These are phyloP conservation scores for Mactromeris polynyma DNA, from an alignment of 2,888 invertebrate species.

Conservation along the genomic window DNA sequence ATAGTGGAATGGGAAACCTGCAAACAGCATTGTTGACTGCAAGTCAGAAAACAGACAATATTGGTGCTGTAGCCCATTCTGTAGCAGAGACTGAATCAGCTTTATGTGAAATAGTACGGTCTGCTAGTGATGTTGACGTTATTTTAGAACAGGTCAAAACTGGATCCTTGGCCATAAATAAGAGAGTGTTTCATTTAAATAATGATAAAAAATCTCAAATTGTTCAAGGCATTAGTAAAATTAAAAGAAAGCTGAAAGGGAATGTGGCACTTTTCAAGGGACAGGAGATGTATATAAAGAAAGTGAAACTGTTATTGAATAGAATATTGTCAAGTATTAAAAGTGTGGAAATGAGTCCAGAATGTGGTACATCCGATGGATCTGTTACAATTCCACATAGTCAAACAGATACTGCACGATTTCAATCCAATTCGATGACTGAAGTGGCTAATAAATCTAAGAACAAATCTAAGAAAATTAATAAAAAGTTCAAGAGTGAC, in stretches of 20 bases:
- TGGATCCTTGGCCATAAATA: background rate
- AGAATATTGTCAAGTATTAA: background rate
- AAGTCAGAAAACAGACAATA: too few relatives aligned
- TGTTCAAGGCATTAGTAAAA: background rate
- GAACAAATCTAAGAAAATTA: too few relatives aligned
- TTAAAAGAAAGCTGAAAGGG: background rate
- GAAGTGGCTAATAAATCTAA: too few relatives aligned
- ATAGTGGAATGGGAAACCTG: too few relatives aligned
- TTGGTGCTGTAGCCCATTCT: background rate
- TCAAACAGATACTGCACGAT: too few relatives aligned
- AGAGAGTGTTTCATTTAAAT: background rate
- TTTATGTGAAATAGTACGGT: background rate
- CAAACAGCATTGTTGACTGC: too few relatives aligned
- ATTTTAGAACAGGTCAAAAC: background rate
- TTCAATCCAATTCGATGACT: too few relatives aligned
- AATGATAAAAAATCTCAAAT: background rate
- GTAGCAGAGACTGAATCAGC: background rate
- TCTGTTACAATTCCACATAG: background rate
- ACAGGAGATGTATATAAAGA: background rate
- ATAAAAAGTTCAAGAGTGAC: too few relatives aligned
- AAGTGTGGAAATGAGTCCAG: background rate
- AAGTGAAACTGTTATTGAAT: background rate
- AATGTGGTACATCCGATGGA: background rate
- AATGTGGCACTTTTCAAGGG: background rate
- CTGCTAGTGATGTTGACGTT: background rate